Percentiles rank a stretch among this genome's conserved stretches.
Conservation (phyloP, 2,797 vertebrate genomes). For the Smutsia temminckii region DNA sequence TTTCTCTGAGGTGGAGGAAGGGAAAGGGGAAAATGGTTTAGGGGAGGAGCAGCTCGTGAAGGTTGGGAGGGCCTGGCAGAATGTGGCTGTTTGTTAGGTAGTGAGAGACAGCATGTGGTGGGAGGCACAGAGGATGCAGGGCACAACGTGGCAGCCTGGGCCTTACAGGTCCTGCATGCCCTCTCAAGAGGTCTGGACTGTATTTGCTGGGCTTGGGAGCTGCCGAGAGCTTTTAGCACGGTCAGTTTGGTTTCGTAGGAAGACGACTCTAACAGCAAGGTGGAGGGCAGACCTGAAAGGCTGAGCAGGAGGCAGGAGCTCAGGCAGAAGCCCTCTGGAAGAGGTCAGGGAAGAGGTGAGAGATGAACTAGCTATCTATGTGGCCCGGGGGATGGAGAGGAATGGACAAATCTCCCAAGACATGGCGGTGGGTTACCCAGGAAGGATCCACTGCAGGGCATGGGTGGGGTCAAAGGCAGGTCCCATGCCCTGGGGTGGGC, state of each 20-base stretch:
- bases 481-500: not conserved
- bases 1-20: not conserved
- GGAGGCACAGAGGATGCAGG: not conserved
- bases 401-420: not conserved
- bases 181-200: not conserved
- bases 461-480: not conserved
- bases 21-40: not conserved
- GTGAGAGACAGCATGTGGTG: not conserved
- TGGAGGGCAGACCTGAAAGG: not conserved
- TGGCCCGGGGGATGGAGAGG: not conserved
- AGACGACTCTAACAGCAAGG: not conserved
- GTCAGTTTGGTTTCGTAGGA: conserved; percentile 25
- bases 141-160: not conserved
- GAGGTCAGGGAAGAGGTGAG: not conserved
- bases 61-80: conserved; percentile 20
- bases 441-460: not conserved
- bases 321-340: not conserved
- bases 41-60: not conserved
- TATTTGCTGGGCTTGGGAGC: not conserved
- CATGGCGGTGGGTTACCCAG: not conserved
- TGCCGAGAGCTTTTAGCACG: not conserved
- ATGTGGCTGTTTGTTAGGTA: not conserved
- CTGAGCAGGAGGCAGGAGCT: not conserved
- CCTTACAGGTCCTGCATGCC: not conserved
- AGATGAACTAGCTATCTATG: not conserved